Conservation (phyloP, 2,888 invertebrate species). For the Pollenia griseotomentosa region DNA sequence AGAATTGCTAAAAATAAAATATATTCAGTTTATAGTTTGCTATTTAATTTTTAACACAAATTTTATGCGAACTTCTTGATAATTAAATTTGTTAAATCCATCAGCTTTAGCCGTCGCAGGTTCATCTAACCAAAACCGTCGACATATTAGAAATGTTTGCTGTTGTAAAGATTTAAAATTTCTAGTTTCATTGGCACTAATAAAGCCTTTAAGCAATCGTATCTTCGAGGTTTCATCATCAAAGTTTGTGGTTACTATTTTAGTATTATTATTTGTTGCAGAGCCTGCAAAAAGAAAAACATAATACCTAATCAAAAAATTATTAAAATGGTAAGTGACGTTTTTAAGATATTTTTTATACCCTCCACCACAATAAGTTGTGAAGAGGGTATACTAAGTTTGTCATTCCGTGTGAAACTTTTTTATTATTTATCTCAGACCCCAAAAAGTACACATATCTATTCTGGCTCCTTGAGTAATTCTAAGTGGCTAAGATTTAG, state of each 20-base stretch:
- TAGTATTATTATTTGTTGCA: slow-evolving; percentile 75
- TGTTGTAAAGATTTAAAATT: slow-evolving; percentile 71
- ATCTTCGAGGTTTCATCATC: slow-evolving; percentile 80
- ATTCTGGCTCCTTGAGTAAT: too few species aligned
- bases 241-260: slow-evolving; percentile 77
- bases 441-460: too few species aligned
- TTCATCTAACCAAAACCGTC: slow-evolving; percentile 82
- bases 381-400: too few species aligned
- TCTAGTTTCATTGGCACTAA: slow-evolving; percentile 80
- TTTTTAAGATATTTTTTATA: slow-evolving; percentile 2
- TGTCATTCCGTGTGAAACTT: too few species aligned
- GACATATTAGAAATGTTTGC: slow-evolving; percentile 78
- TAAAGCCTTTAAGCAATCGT: slow-evolving; percentile 80
- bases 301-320: neutral
- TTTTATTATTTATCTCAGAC: too few species aligned
- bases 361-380: too few species aligned
- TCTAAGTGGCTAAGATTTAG: too few species aligned
- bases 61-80: slow-evolving; percentile 79
- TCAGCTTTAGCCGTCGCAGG: slow-evolving; percentile 75
- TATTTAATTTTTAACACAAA: neutral
- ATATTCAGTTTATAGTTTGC: neutral
- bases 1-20: slow-evolving; percentile 84
- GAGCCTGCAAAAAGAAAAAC: slow-evolving; percentile 42
- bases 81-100: slow-evolving; percentile 76
- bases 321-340: neutral